A percentile compares a stretch with the other conserved stretches of the same genome.
Evolutionary conservation across 30 jellyfish, hydroid and myxozoan genomes (phyloP).

Genomic region (Cassiopea xamachana): DNA sequence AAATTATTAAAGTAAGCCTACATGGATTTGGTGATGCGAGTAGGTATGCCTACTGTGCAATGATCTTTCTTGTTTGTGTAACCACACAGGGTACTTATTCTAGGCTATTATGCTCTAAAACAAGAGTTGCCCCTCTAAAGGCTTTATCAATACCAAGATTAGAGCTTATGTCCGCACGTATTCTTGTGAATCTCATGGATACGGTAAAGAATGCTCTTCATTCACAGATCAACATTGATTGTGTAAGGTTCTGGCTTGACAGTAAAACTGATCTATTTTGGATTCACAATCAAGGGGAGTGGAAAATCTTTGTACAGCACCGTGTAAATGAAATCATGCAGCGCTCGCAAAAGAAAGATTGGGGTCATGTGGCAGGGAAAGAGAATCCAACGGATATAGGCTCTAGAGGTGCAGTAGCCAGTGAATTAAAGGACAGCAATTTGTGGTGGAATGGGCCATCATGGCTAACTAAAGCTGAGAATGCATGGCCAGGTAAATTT

Average conservation of each 20-base stretch:
- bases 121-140: conserved; percentile 55
- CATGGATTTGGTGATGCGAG: conserved; percentile 79
- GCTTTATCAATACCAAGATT: conserved; percentile 7
- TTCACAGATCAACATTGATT: neutral
- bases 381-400: conserved; percentile 31
- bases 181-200: neutral
- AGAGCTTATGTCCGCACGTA: conserved; percentile 32
- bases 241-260: neutral
- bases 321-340: conserved; percentile 34
- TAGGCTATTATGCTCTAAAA: conserved; percentile 29
- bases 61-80: conserved; percentile 25
- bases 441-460: conserved; percentile 63
- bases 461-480: conserved; percentile 19
- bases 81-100: conserved; percentile 13
- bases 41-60: conserved; percentile 53
- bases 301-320: conserved; percentile 38
- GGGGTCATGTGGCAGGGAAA: conserved; percentile 45
- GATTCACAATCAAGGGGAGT: conserved; percentile 22
- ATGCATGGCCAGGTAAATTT: conserved; percentile 29
- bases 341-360: neutral
- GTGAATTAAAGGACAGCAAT: neutral
- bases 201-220: neutral
- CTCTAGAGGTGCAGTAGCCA: conserved; percentile 17
- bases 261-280: conserved; percentile 31
- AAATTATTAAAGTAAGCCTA: conserved; percentile 4